Base-by-base conservation (phyloP, 2,888 invertebrate genomes). In the Nowickia ferox region DNA sequence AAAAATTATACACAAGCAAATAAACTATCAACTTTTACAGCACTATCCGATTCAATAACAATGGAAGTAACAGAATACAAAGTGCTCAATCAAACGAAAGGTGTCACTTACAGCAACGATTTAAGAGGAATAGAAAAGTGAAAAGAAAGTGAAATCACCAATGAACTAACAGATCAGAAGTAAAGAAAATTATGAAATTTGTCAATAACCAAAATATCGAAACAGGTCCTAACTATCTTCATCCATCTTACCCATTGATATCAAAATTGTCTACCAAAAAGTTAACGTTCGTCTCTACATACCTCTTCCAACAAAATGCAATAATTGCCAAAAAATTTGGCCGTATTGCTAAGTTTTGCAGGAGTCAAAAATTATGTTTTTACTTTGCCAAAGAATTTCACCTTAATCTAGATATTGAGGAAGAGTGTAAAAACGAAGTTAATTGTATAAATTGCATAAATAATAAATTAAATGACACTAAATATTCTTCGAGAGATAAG, bases 401-500 rank as follows among this genome's bases (percentile, higher is more conserved):
- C 22, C 11, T 59, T 17, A n/a, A 9, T 22, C n/a, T 15, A 8
- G 46, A 61, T 9, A 4, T 38, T 13, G 17, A 51, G 3, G 74
- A 74, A 15, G 40, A 59, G 3, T 74, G 74, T 15, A 38, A 3
- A 22, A 48, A 61, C 19, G 57, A 46, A 30, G 13, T 22, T 9
- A 46, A 46, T 15, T 72, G 72, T 38, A 15, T 71, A 17, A 72
- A 72, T 19, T 72, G 72, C n/a, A 46, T 30, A 5, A n/a, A 48
- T 9, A 46, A 19, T 9, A 72, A 59, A 46, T n/a, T 48, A 2
- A n/a, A 46, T 9, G 40, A 72, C 30, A 59, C 38, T 13, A 57
- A 63, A 11, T 65, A 76, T 13, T 17, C 76, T 15, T 55, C 55
- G 1, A 76, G 66, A 55, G 65, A 76, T 9, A 74, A 51, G 19